Percentiles rank a stretch among this genome's conserved stretches.
Evolutionary conservation across 1,140 invertebrate genomes (phyloP).

Genomic region (Aleiodes sp.): DNA sequence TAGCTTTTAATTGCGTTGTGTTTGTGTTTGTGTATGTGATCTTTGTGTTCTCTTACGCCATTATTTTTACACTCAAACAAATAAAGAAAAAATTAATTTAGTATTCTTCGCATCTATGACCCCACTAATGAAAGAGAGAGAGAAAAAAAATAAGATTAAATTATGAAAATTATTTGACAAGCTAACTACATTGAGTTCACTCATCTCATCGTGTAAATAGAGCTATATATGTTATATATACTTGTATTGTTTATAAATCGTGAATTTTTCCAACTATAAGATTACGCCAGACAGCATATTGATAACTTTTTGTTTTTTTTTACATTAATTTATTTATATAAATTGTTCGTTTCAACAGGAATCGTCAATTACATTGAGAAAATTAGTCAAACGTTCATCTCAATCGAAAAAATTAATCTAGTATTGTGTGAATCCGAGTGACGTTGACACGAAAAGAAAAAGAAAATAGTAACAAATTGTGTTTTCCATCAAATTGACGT

Average conservation of each 20-base stretch:
- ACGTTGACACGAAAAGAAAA: background rate
- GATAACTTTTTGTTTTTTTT: background rate
- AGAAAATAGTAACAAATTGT: background rate
- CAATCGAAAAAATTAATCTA: background rate
- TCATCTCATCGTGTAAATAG: background rate
- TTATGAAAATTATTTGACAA: background rate
- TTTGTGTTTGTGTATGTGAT: constrained; percentile 2
- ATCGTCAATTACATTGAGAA: background rate
- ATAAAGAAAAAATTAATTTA: background rate
- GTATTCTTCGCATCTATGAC: background rate
- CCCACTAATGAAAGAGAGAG: background rate
- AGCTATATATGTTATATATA: constrained; percentile 6
- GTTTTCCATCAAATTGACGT: background rate
- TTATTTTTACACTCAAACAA: background rate
- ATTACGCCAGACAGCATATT: constrained; percentile 9
- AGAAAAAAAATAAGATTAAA: background rate
- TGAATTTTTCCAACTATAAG: background rate
- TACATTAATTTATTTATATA: background rate
- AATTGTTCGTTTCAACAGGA: background rate
- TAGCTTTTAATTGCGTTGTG: background rate
- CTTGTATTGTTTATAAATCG: background rate
- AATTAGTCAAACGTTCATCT: background rate
- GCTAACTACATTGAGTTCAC: background rate
- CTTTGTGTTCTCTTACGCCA: background rate
- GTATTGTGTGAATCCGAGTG: background rate